These are phyloP conservation scores for Sanderia malayensis DNA, from an alignment of 30 jellyfish, hydroid and myxozoan species.

Conservation along the genomic window DNA sequence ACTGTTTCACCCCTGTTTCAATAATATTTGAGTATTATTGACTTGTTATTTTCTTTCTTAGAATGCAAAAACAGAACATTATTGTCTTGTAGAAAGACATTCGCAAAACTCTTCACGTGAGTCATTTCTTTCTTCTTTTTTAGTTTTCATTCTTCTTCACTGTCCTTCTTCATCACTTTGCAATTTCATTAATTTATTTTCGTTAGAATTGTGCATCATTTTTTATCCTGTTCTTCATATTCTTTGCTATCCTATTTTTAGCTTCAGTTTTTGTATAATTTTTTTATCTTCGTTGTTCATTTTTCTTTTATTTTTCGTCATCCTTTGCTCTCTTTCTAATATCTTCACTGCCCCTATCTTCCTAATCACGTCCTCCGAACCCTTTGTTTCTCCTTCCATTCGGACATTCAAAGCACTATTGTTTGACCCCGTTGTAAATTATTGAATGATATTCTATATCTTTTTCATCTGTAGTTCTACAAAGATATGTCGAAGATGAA, in stretches of 20 bases:
- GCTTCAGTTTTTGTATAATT: neutral
- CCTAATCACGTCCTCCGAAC: too few species aligned
- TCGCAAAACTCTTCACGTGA: neutral
- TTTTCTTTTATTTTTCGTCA: neutral
- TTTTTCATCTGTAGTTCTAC: conserved; percentile 34
- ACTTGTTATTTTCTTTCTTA: conserved; percentile 1
- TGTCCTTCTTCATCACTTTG: neutral
- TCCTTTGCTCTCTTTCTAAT: neutral
- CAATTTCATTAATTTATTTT: too few species aligned
- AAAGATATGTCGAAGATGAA: conserved; percentile 61
- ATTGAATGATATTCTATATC: too few species aligned
- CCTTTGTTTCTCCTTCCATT: neutral
- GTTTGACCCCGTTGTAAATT: too few species aligned
- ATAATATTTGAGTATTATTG: too few species aligned
- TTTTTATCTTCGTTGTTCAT: neutral
- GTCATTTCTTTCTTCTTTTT: neutral
- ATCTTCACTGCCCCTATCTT: neutral
- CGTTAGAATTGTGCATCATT: too few species aligned
- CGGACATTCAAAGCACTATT: too few species aligned
- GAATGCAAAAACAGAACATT: conserved; percentile 36
- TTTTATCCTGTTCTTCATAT: too few species aligned
- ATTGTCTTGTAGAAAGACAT: conserved; percentile 45
- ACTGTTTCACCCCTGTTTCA: too few species aligned
- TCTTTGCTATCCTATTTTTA: too few species aligned
- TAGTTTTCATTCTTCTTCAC: neutral